These are phyloP conservation scores for Parotocinclus haroldoi DNA, from an alignment of 2,797 vertebrate species.

Conservation along the genomic window DNA sequence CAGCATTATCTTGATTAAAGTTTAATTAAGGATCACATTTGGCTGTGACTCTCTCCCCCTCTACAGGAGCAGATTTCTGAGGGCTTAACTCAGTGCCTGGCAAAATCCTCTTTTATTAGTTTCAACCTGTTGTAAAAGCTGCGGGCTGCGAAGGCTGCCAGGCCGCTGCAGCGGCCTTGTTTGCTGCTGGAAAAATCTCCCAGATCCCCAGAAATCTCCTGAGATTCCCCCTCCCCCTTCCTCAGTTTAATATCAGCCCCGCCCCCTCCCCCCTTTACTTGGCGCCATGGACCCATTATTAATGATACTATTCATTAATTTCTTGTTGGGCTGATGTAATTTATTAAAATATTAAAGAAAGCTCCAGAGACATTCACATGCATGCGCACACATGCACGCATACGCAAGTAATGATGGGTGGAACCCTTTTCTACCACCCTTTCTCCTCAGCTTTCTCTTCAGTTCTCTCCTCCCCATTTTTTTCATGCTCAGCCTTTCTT, in stretches of 20 bases:
- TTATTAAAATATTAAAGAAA: conserved; percentile 99
- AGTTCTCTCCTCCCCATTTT: conserved; percentile 18
- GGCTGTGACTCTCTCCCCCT: conserved; percentile 99
- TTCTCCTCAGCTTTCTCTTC: not conserved
- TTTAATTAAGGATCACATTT: conserved; percentile 99
- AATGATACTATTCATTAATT: conserved; percentile 99
- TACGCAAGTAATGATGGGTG: conserved; percentile 89
- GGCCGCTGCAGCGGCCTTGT: conserved; percentile 96
- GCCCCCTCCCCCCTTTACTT: conserved; percentile 88
- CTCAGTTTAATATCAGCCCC: conserved; percentile 99
- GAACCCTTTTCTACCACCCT: conserved; percentile 67
- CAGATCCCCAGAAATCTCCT: conserved; percentile 93
- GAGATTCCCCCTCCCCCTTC: conserved; percentile 79
- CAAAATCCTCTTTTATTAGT: conserved; percentile 99
- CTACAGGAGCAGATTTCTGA: conserved; percentile 99
- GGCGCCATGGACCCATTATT: conserved; percentile 98
- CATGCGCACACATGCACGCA: not conserved
- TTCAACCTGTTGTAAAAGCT: conserved; percentile 99
- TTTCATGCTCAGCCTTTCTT: too few relatives aligned
- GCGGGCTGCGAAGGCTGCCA: conserved; percentile 92
- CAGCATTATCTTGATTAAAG: conserved; percentile 99
- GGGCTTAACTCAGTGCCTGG: conserved; percentile 99
- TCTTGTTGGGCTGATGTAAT: conserved; percentile 99
- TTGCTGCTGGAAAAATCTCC: conserved; percentile 99
- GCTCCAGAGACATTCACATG: conserved; percentile 80